Evolutionary conservation across 2,888 invertebrate species (phyloP).

Genomic region (Drosophila colorata): DNA sequence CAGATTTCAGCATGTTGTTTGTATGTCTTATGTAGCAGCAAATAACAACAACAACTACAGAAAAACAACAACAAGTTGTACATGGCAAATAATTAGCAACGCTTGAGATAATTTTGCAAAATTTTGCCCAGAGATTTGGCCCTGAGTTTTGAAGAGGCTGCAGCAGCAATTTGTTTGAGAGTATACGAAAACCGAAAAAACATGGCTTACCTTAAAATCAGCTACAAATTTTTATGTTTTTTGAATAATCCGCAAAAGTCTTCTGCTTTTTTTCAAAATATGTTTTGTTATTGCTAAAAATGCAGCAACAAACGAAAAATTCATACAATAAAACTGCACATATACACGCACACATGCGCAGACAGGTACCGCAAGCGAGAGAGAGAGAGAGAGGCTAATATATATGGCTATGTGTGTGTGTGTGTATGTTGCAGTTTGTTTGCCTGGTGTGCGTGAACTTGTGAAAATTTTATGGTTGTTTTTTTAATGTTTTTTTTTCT

Average conservation of each 20-base stretch:
- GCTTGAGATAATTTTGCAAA: conserved; percentile 74
- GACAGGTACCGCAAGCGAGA: background rate
- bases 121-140: conserved; percentile 61
- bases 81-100: conserved; percentile 77
- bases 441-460: conserved; percentile 53
- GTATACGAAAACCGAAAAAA: conserved; percentile 3
- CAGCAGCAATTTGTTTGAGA: background rate
- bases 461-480: conserved; percentile 52
- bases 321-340: conserved; percentile 34
- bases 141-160: conserved; percentile 45
- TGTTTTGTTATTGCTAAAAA: conserved; percentile 20
- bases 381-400: conserved; percentile 9
- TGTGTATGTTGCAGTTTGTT: conserved; percentile 38
- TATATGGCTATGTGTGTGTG: conserved; percentile 18
- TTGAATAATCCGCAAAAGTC: conserved; percentile 29
- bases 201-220: conserved; percentile 33
- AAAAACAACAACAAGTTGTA: conserved; percentile 37
- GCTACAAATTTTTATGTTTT: background rate
- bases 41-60: conserved; percentile 10
- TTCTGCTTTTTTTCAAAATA: background rate
- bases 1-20: conserved; percentile 5
- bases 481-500: conserved; percentile 5
- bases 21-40: conserved; percentile 12
- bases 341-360: conserved; percentile 13
- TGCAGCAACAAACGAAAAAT: conserved; percentile 35